phyloP scores from a whole-genome alignment of 2,888 invertebrate genomes.

The Hydropsyche betteni region DNA sequence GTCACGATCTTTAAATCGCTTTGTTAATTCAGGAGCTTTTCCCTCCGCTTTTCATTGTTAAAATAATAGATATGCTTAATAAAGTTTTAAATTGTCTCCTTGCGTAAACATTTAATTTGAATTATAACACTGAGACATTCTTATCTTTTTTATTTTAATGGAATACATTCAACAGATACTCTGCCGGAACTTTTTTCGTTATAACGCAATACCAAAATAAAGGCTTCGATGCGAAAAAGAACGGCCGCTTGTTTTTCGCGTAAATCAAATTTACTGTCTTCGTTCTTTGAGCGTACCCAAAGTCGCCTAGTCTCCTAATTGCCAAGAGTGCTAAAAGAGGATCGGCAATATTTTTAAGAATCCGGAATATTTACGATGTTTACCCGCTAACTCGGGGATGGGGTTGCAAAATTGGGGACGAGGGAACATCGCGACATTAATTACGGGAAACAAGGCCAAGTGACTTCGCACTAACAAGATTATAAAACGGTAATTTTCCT shows the following conservation, averaged over 20 bases:
- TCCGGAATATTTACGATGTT: slow-evolving; percentile 44
- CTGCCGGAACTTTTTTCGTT: background rate
- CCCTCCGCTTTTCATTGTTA: too few species aligned
- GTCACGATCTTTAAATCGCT: slow-evolving; percentile 13
- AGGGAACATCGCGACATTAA: slow-evolving; percentile 33
- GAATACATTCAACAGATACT: too few species aligned
- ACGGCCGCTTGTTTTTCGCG: slow-evolving; percentile 46
- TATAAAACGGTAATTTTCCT: slow-evolving; percentile 41
- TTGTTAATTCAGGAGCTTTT: background rate
- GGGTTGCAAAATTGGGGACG: background rate
- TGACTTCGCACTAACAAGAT: slow-evolving; percentile 41
- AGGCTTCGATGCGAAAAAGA: background rate
- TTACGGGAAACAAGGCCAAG: slow-evolving; percentile 39
- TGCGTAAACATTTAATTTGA: too few species aligned
- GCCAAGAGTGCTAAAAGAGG: slow-evolving; percentile 47
- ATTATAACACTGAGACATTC: too few species aligned
- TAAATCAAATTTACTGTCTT: slow-evolving; percentile 50
- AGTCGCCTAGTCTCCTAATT: slow-evolving; percentile 39
- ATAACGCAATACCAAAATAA: slow-evolving; percentile 3
- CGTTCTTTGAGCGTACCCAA: slow-evolving; percentile 6
- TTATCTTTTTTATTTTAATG: too few species aligned
- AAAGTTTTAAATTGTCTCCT: too few species aligned
- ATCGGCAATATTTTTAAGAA: slow-evolving; percentile 45
- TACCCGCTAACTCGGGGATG: slow-evolving; percentile 1
- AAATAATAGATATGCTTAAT: too few species aligned